phyloP scores from a whole-genome alignment of 1,140 invertebrate genomes.

The Euwallacea similis region DNA sequence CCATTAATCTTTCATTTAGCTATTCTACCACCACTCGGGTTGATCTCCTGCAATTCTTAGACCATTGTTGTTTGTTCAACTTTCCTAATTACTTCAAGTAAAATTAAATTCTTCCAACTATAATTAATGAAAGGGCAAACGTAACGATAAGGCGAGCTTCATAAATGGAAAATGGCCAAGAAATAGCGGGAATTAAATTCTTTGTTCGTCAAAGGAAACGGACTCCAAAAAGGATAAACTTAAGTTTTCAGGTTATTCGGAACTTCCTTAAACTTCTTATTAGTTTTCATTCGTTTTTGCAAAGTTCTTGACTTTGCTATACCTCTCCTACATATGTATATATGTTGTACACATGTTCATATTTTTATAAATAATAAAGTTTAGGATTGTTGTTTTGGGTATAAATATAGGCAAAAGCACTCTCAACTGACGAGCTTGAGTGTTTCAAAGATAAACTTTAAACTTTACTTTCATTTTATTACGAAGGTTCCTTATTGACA shows the following conservation, averaged over 20 bases:
- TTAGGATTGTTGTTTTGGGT: too few relatives aligned
- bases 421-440: too few relatives aligned
- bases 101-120: conserved; percentile 18
- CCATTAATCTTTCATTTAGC: conserved; percentile 1
- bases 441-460: too few relatives aligned
- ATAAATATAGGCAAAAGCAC: too few relatives aligned
- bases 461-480: too few relatives aligned
- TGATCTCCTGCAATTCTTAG: not conserved
- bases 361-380: too few relatives aligned
- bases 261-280: not conserved
- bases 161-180: not conserved
- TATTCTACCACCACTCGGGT: not conserved
- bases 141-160: not conserved
- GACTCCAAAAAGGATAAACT: not conserved
- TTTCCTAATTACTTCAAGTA: conserved; percentile 7
- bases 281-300: too few relatives aligned
- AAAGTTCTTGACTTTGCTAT: too few relatives aligned
- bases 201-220: not conserved
- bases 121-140: conserved; percentile 11
- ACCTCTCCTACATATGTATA: too few relatives aligned
- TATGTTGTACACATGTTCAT: too few relatives aligned
- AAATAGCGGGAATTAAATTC: conserved; percentile 8
- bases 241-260: not conserved
- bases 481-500: too few relatives aligned
- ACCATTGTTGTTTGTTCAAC: conserved; percentile 16